These are phyloP conservation scores for Drosophila mulleri DNA, from an alignment of 2,888 invertebrate genomes.

Conservation along the genomic window DNA sequence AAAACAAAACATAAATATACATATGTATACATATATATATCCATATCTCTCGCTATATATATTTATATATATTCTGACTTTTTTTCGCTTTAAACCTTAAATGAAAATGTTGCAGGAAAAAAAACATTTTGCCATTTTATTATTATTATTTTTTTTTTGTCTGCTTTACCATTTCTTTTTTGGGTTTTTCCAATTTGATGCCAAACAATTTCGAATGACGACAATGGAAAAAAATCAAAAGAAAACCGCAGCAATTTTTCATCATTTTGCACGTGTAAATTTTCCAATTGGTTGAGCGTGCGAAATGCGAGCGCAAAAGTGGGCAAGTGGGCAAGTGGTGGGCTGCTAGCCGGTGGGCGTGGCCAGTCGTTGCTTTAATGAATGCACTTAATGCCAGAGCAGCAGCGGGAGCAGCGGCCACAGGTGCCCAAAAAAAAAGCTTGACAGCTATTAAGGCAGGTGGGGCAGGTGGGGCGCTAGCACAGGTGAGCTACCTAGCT, in stretches of 20 bases:
- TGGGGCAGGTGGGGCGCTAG: not conserved
- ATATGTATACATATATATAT: not conserved
- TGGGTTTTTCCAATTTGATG: slow-evolving; percentile 71
- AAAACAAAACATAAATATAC: slow-evolving; percentile 11
- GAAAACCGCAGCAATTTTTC: slow-evolving; percentile 83
- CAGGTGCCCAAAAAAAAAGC: slow-evolving; percentile 7
- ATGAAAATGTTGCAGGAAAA: slow-evolving; percentile 70
- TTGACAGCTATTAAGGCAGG: not conserved
- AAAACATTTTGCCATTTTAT: slow-evolving; percentile 24
- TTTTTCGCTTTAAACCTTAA: slow-evolving; percentile 69
- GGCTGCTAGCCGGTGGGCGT: slow-evolving; percentile 20
- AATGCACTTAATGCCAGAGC: slow-evolving; percentile 20
- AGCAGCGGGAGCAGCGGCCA: not conserved
- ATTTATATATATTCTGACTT: slow-evolving; percentile 18
- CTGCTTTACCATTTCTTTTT: slow-evolving; percentile 13
- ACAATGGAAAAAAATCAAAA: slow-evolving; percentile 16
- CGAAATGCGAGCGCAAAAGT: slow-evolving; percentile 44
- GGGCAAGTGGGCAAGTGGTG: not conserved
- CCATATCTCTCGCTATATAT: not conserved
- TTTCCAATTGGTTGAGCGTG: slow-evolving; percentile 82
- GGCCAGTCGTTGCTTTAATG: slow-evolving; percentile 8
- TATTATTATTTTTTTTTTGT: not conserved
- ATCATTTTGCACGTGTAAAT: slow-evolving; percentile 84
- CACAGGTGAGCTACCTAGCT: not conserved
- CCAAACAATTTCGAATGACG: slow-evolving; percentile 69